Base-by-base conservation (phyloP, 1,140 invertebrate species). In the Ruditapes philippinarum region DNA sequence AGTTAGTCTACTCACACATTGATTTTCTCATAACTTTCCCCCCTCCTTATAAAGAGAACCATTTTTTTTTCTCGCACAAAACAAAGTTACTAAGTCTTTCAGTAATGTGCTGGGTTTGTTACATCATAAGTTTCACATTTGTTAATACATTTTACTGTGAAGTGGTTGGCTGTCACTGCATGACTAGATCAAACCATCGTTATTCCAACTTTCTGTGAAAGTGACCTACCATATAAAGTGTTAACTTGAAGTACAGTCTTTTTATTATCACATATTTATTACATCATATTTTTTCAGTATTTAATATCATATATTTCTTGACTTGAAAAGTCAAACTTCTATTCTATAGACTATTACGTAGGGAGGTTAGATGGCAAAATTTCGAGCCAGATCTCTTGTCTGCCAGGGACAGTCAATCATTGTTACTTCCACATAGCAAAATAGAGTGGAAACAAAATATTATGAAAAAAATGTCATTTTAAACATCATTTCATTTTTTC, bases 51-150 rank as follows among this genome's bases (percentile, higher is more conserved):
- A 74, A 84, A 84, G 60, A 84, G 82, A 84, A 84, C 82, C 82
- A 73, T 68, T 62, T 80, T 86, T 62, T 57, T 79, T 83, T 38
- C 36, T 40, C 38, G 9, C 87, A 76, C 87, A 83, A 57, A 82
- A 89, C 73, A 87, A 70, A 83, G 42, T 82, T 89, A 82, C 70
- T 28, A 83, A 74, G 87, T 89, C 87, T 89, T 89, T 89, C 87
- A 89, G 57, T 57, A 88, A 82, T 89, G 79, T 83, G 87, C 79
- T 89, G 83, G 51, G 80, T 89, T 74, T 82, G 79, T 88, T 76
- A 70, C 36, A 49, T 82, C 70, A 82, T 89, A 38, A 40, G 51
- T 74, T 82, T 81, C 79, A 88, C 78, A 88, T 88, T 88, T 88
- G 86, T 88, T 82, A 82, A 89, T 89, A 82, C 87, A 82, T 89